phyloP scores from a whole-genome alignment of 2,113 vertebrate genomes.

The Silurus asotus region DNA sequence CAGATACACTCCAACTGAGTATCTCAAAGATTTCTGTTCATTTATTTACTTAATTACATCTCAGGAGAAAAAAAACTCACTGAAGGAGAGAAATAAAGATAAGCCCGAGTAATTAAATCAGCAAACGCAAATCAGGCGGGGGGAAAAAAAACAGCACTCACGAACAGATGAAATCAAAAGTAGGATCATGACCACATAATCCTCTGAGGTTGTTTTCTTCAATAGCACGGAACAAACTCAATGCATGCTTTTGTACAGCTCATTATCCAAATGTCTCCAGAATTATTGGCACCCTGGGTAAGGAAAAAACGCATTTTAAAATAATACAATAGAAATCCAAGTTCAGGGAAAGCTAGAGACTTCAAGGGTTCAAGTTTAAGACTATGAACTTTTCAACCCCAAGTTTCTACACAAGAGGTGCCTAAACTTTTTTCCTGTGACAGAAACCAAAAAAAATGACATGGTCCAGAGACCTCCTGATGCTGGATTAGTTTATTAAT shows the following conservation, averaged over 20 bases:
- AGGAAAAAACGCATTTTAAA: neutral
- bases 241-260: neutral
- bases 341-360: neutral
- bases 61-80: neutral
- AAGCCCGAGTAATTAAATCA: neutral
- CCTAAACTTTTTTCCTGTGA: no score
- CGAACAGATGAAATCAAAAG: neutral
- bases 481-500: no score
- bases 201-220: neutral
- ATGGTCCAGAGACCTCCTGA: no score
- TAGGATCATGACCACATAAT: neutral
- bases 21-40: neutral
- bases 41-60: constrained; percentile 20
- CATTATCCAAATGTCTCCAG: neutral
- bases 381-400: no score
- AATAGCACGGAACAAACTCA: neutral
- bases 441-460: no score
- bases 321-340: neutral
- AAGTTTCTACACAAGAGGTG: no score
- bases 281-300: constrained; percentile 1
- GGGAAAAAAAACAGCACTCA: neutral
- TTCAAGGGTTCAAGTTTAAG: neutral
- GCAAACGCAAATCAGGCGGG: neutral
- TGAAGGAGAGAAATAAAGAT: neutral
- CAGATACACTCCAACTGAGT: neutral